Base-by-base conservation (phyloP, 1,140 invertebrate species). In the Eciton burchellii region DNA sequence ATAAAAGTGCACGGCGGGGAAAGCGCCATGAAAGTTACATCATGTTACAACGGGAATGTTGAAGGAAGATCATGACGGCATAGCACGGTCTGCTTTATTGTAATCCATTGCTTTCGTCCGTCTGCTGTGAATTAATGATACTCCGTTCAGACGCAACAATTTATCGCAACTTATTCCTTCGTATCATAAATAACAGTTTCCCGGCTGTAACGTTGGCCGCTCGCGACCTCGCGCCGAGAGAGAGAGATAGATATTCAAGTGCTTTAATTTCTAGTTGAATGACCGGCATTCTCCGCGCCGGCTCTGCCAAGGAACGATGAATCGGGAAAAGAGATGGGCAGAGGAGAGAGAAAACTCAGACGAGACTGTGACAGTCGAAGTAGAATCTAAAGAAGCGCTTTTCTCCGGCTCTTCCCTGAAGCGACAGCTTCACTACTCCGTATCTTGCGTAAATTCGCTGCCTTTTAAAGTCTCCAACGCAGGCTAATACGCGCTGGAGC, bases 191-290 rank as follows among this genome's bases (percentile, higher is more conserved):
- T 77, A 56, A 57, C 8, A 45, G 49, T 57, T 43, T 3, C 24
- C 45, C n/a, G 35, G 47, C 19, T 56, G 29, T 68, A 79, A 79
- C 16, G n/a, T 56, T 45, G 12, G n/a, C 19, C 16, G 21, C 45
- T 21, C 12, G 19, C 21, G 54, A 73, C 62, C 56, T 74, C 43
- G 12, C n/a, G 26, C 43, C 56, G 52, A 70, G 70, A 57, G 52
- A 70, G 70, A 57, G 49, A 79, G 54, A 56, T 70, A 0, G 21
- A 45, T 70, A 57, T 79, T 79, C 16, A 56, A 43, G 63, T 6
- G 24, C 12, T 68, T 79, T 79, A 70, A 79, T 68, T 57, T 68
- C 35, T 77, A 29, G 47, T 57, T 29, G 49, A 26, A 68, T 70
- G n/a, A 70, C 35, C 24, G 24, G 56, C 47, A 43, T 79, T 56